phyloP scores from a whole-genome alignment of 2,888 invertebrate species.

The Gastracanthus pulcherrimus region DNA sequence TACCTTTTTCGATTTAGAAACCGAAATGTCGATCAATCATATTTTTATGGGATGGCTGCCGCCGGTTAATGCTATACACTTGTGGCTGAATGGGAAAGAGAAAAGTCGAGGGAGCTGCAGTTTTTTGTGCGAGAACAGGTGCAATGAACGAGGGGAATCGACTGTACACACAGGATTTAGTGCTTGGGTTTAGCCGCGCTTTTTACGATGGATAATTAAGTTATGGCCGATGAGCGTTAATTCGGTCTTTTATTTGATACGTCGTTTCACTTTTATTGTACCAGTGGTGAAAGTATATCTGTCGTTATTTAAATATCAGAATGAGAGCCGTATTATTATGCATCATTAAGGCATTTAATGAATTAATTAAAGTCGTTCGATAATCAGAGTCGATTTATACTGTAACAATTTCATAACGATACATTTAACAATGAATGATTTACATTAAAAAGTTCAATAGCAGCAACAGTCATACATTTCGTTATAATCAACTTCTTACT shows the following conservation, averaged over 20 bases:
- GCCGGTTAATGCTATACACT: background rate
- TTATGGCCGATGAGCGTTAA: background rate
- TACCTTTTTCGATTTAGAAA: slow-evolving; percentile 40
- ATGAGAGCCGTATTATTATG: background rate
- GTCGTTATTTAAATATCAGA: background rate
- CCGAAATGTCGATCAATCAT: slow-evolving; percentile 54
- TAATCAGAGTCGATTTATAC: too few relatives aligned
- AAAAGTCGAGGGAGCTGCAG: background rate
- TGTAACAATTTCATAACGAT: too few relatives aligned
- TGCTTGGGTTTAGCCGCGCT: too few relatives aligned
- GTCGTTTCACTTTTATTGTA: slow-evolving; percentile 24
- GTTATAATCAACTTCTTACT: too few relatives aligned
- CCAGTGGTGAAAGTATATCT: background rate
- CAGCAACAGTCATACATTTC: too few relatives aligned
- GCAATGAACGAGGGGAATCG: too few relatives aligned
- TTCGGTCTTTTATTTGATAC: background rate
- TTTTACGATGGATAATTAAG: slow-evolving; percentile 2
- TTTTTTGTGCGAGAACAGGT: background rate
- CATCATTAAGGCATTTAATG: slow-evolving; percentile 12
- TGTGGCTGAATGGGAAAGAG: background rate
- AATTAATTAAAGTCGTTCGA: background rate
- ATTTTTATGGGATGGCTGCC: background rate
- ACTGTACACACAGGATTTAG: background rate
- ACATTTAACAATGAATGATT: too few relatives aligned
- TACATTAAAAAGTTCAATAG: too few relatives aligned